phyloP scores from a whole-genome alignment of 2,888 invertebrate genomes.

The Phytoseiulus persimilis region DNA sequence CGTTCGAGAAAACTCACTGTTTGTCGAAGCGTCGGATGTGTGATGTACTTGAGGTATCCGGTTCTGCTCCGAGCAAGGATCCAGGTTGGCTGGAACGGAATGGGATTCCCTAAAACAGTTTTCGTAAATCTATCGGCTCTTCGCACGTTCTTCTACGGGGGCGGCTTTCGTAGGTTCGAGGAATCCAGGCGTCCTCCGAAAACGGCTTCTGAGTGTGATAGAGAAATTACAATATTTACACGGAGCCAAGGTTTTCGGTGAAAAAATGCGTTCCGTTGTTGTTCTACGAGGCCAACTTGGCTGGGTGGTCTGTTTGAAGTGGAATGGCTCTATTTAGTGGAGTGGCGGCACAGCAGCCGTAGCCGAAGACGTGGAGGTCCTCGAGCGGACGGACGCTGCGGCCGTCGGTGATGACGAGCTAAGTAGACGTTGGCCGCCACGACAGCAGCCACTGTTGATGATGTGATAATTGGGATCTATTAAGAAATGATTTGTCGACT shows the following conservation, averaged over 20 bases:
- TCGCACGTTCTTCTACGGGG: background rate
- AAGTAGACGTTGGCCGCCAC: background rate
- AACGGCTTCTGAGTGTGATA: background rate
- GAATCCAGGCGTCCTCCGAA: background rate
- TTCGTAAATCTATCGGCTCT: background rate
- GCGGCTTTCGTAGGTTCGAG: background rate
- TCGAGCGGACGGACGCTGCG: background rate
- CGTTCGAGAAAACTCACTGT: no score
- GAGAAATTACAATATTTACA: background rate
- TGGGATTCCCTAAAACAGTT: background rate
- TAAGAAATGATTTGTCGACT: background rate
- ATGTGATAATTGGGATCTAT: background rate
- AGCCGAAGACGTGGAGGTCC: constrained; percentile 5
- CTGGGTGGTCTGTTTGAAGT: constrained; percentile 5
- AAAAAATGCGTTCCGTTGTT: background rate
- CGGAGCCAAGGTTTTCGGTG: background rate
- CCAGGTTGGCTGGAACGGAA: background rate
- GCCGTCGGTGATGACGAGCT: background rate
- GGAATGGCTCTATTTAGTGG: constrained; percentile 5
- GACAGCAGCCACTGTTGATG: background rate
- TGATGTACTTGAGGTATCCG: no score
- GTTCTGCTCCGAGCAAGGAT: no score
- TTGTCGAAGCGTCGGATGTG: no score
- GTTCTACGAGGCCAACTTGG: background rate
- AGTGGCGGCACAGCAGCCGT: background rate